A percentile compares a stretch with the other conserved stretches of the same genome.
Evolutionary conservation across 2,888 invertebrate species (phyloP).

Genomic region (Ectropis crepuscularia): DNA sequence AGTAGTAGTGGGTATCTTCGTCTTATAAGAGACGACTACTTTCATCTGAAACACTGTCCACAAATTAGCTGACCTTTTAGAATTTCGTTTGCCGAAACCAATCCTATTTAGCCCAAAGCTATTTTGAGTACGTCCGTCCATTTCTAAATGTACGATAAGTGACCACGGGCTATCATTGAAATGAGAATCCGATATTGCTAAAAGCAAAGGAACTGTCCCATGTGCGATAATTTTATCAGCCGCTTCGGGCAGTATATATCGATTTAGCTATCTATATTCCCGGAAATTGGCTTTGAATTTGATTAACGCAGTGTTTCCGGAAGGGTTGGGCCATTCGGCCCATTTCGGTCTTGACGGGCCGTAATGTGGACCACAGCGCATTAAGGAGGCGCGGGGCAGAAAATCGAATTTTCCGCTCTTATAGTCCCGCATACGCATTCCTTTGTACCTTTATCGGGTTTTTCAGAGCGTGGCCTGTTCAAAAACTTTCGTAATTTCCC

Average conservation of each 20-base stretch:
- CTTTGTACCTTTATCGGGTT: conserved; percentile 65
- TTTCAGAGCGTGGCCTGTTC: conserved; percentile 72
- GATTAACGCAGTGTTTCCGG: conserved; percentile 74
- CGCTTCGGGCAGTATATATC: conserved; percentile 64
- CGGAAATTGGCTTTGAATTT: conserved; percentile 76
- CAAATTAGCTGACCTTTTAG: conserved; percentile 5
- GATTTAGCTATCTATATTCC: conserved; percentile 69
- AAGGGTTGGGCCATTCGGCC: conserved; percentile 65
- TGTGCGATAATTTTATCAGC: conserved; percentile 62
- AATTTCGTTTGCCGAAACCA: conserved; percentile 17
- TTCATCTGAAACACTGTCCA: neutral
- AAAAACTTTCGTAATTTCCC: conserved; percentile 58
- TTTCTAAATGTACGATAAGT: conserved; percentile 11
- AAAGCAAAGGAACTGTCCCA: conserved; percentile 44
- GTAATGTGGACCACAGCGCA: conserved; percentile 64
- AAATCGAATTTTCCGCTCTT: conserved; percentile 81
- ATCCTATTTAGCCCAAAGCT: conserved; percentile 29
- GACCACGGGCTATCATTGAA: conserved; percentile 24
- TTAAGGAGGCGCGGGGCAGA: conserved; percentile 73
- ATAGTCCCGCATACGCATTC: conserved; percentile 59
- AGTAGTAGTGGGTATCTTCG: too few species aligned
- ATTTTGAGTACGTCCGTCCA: conserved; percentile 4
- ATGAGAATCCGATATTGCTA: conserved; percentile 35
- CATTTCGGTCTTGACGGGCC: conserved; percentile 35
- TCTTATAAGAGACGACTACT: too few species aligned